These are phyloP conservation scores for Anableps anableps DNA, from an alignment of 2,797 vertebrate genomes.

Conservation along the genomic window DNA sequence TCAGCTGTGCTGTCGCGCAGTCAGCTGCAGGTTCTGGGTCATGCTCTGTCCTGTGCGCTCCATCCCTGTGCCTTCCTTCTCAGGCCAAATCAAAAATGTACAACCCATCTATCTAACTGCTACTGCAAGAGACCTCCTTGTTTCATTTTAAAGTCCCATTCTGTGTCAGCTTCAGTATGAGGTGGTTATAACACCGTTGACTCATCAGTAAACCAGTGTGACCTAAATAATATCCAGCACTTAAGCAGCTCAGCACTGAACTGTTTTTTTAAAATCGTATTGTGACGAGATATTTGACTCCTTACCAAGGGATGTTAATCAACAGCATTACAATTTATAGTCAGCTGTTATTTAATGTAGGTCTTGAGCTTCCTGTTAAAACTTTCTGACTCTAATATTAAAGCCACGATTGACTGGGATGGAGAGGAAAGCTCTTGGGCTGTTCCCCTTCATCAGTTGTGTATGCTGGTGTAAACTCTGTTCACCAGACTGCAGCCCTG, in stretches of 20 bases:
- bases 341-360: constrained; percentile 5
- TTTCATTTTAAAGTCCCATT: constrained; percentile 25
- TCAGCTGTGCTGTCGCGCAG: constrained; percentile 52
- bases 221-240: constrained; percentile 42
- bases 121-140: constrained; percentile 22
- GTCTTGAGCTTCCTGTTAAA: constrained; percentile 28
- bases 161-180: constrained; percentile 16
- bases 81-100: constrained; percentile 46
- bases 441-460: neutral
- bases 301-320: constrained; percentile 1
- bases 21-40: constrained; percentile 51
- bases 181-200: constrained; percentile 34
- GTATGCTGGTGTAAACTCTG: no score
- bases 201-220: constrained; percentile 28
- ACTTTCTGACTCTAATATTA: constrained; percentile 26
- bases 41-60: constrained; percentile 56
- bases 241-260: constrained; percentile 36
- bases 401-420: constrained; percentile 5
- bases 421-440: constrained; percentile 4
- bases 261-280: constrained; percentile 37
- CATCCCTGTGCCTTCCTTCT: constrained; percentile 82
- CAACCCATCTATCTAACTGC: constrained; percentile 20
- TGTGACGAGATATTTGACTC: constrained; percentile 1
- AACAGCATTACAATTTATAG: constrained; percentile 40
- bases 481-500: no score